Base-by-base conservation (phyloP, 2,888 invertebrate species). In the Rhingia campestris region DNA sequence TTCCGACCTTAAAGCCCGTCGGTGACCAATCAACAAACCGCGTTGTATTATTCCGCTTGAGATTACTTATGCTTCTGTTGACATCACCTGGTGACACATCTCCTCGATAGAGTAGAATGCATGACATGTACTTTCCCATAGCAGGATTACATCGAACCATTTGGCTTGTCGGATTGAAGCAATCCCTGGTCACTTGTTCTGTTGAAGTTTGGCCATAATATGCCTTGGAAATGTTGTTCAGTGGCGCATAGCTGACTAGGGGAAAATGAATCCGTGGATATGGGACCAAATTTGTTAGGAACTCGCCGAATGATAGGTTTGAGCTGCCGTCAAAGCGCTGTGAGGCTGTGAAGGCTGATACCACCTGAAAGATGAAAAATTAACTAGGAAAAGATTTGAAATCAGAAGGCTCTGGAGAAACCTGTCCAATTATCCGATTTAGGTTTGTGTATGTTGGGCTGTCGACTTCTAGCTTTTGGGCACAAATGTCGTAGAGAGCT, bases 401-500 rank as follows among this genome's bases (percentile, higher is more conserved):
- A 12, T 22, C 10, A 41, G 4, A 1, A 56, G 10, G 4, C 6
- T 12, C 12, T 2, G 10, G 4, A 4, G 33, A 4, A 12, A 30
- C 10, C 7, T 39, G 6, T 5, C 4, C 6, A 30, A 37, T 14
- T 9, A 9, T 9, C 1, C 5, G 7, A 22, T 98, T 98, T 35
- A 97, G 92, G 91, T 97, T 97, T 1, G 96, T 96, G 88, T 97
- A 97, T 0, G 96, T 96, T 9, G 97, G 97, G 51, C 95, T 92
- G 4, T 94, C 93, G 3, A 96, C 95, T 87, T 95, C 95, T 80
- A 98, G 92, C 87, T 94, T 94, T 87, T 95, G 93, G 0, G 94
- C 93, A 88, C 97, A 94, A 87, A 98, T 96, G 86, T 95, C 94
- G 87, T 95, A 95, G 4, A 95, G 91, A 0, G 96, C 95, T 90